Conservation (phyloP, 2,888 invertebrate genomes). For the Drosophila melanocephala region DNA sequence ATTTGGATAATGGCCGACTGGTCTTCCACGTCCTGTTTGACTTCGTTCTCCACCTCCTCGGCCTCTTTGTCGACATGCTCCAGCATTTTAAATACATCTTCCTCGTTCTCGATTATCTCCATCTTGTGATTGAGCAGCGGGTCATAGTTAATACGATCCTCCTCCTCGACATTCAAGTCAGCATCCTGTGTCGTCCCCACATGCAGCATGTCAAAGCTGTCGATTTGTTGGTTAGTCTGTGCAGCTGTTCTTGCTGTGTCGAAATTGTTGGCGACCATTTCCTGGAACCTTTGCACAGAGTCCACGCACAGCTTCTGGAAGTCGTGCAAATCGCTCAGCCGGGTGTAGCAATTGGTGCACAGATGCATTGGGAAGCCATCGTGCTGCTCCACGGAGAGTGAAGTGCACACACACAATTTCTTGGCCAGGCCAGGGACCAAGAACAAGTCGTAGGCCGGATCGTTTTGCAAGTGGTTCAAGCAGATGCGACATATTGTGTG, state of each 20-base stretch:
- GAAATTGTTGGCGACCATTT: slow-evolving; percentile 59
- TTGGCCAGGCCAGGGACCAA: slow-evolving; percentile 78
- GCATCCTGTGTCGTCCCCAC: slow-evolving; percentile 56
- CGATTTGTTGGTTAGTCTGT: slow-evolving; percentile 47
- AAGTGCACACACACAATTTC: slow-evolving; percentile 80
- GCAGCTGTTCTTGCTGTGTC: slow-evolving; percentile 18
- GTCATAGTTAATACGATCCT: slow-evolving; percentile 80
- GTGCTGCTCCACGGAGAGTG: slow-evolving; percentile 78
- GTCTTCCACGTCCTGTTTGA: slow-evolving; percentile 52
- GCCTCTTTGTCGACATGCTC: slow-evolving; percentile 82
- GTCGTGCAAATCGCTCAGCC: slow-evolving; percentile 80
- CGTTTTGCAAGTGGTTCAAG: slow-evolving; percentile 70
- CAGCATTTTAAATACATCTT: slow-evolving; percentile 83
- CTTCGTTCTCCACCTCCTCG: slow-evolving; percentile 61
- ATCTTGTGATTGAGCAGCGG: slow-evolving; percentile 80
- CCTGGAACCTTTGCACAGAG: slow-evolving; percentile 77
- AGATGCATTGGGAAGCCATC: slow-evolving; percentile 82
- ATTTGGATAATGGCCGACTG: slow-evolving; percentile 23
- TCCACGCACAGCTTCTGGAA: slow-evolving; percentile 81
- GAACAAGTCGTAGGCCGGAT: slow-evolving; percentile 70
- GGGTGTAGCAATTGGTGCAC: slow-evolving; percentile 74
- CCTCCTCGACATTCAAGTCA: slow-evolving; percentile 70
- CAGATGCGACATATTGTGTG: slow-evolving; percentile 83
- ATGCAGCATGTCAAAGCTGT: slow-evolving; percentile 65
- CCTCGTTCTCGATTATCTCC: slow-evolving; percentile 82